Base-by-base conservation (phyloP, 2,888 invertebrate genomes). In the Idaea aversata region DNA sequence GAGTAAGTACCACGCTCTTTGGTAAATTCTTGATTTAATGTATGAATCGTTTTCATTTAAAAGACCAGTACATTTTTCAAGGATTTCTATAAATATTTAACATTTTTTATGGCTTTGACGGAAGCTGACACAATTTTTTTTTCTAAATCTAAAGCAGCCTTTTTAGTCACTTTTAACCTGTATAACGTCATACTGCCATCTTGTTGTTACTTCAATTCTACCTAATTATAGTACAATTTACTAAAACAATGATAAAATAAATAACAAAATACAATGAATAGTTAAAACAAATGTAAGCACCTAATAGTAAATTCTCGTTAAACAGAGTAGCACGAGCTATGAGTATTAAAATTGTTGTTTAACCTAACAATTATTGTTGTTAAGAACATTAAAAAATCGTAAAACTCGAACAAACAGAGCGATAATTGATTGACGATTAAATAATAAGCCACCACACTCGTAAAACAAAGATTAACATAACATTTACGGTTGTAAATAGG, bases 381-480 rank as follows among this genome's bases (percentile, higher is more conserved):
- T 34, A 68, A 74, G 64, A 70, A 60, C 64, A 63, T 59, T 65
- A 36, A 72, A 67, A 67, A 70, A 77, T 47, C 79, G 80, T 86
- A 86, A 87, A 88, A 86, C 82, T 78, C 82, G 80, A 80, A 85
- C 83, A 77, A 83, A 82, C 83, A 77, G 84, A 86, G 86, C 86
- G 87, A 87, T 87, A 89, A 92, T 88, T 91, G 90, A 91, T 90
- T 88, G 87, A 91, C 88, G 86, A 86, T 89, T 88, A 88, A 90
- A 92, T 91, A 91, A 92, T 91, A 91, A 91, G 90, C 89, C 86
- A 84, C 88, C 83, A 82, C 84, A 82, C 84, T 89, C 92, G 88
- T 92, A 91, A 92, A 92, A 93, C 91, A 91, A 90, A 91, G 90
- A 92, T 93, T 93, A 92, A 91, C 91, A 92, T 91, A 47, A 92